Conservation (phyloP, 37 sponge, comb jelly and placozoan genomes). For the Halisarca cf. caerulea region DNA sequence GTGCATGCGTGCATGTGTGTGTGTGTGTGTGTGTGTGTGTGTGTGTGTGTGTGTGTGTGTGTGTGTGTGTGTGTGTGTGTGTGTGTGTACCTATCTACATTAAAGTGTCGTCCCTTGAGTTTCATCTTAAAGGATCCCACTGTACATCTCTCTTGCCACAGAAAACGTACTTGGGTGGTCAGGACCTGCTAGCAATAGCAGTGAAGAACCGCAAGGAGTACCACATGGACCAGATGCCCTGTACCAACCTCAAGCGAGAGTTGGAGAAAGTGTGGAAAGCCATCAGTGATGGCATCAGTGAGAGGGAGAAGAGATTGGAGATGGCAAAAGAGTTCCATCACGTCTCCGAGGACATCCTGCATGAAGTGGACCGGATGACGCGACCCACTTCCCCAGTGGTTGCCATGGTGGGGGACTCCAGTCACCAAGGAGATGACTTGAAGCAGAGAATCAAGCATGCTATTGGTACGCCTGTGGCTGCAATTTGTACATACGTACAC, state of each 20-base stretch:
- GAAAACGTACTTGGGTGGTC: constrained; percentile 38
- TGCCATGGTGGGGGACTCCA: not conserved
- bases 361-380: not conserved
- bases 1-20: too few species aligned
- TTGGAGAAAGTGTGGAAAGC: constrained; percentile 47
- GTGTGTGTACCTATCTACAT: too few species aligned
- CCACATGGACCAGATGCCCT: constrained; percentile 22
- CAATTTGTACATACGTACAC: not conserved
- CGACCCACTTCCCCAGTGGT: not conserved
- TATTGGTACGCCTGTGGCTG: not conserved
- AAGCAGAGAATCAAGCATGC: not conserved
- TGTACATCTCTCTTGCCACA: not conserved
- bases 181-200: constrained; percentile 59
- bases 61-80: too few species aligned
- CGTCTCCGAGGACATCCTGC: not conserved
- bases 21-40: too few species aligned
- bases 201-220: constrained; percentile 39
- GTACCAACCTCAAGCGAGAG: not conserved
- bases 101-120: too few species aligned
- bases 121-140: too few species aligned
- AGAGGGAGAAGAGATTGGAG: constrained; percentile 21
- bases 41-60: too few species aligned
- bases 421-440: not conserved
- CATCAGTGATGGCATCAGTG: not conserved
- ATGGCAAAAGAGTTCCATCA: constrained; percentile 11